These are phyloP conservation scores for Epiblema foenella DNA, from an alignment of 2,888 invertebrate genomes.

Conservation along the genomic window DNA sequence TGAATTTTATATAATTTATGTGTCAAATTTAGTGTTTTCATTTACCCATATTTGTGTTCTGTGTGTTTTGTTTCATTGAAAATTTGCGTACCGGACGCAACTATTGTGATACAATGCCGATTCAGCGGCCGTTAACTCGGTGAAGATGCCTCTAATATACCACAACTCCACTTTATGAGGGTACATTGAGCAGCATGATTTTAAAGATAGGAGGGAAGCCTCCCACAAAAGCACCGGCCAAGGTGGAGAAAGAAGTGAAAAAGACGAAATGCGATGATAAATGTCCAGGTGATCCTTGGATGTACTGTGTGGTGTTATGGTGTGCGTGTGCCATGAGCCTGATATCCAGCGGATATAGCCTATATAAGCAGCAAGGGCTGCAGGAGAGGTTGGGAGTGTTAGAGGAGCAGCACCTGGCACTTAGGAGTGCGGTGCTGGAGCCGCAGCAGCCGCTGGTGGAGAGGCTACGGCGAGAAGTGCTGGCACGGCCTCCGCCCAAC, in stretches of 20 bases:
- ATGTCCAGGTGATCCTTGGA: conserved; percentile 75
- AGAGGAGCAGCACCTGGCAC: conserved; percentile 83
- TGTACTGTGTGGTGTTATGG: conserved; percentile 84
- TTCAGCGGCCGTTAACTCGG: conserved; percentile 49
- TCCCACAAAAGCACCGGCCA: conserved; percentile 56
- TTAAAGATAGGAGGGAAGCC: conserved; percentile 75
- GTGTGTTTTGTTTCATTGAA: conserved; percentile 47
- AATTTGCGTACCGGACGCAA: conserved; percentile 52
- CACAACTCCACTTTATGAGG: conserved; percentile 56
- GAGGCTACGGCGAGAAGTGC: conserved; percentile 82
- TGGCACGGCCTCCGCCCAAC: conserved; percentile 66
- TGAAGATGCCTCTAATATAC: conserved; percentile 51
- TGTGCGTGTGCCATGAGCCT: conserved; percentile 88
- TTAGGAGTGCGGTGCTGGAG: conserved; percentile 82
- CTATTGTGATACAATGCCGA: conserved; percentile 60
- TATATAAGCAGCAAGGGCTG: conserved; percentile 84
- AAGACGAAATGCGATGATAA: conserved; percentile 69
- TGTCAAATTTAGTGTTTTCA: conserved; percentile 33
- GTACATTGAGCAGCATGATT: conserved; percentile 66
- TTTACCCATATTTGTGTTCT: conserved; percentile 48
- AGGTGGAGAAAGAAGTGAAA: conserved; percentile 62
- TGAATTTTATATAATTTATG: conserved; percentile 31
- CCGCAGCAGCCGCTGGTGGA: conserved; percentile 83
- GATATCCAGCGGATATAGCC: conserved; percentile 85
- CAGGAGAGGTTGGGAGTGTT: conserved; percentile 80